These are phyloP conservation scores for Microvelia longipes DNA, from an alignment of 1,140 invertebrate genomes.

Conservation along the genomic window DNA sequence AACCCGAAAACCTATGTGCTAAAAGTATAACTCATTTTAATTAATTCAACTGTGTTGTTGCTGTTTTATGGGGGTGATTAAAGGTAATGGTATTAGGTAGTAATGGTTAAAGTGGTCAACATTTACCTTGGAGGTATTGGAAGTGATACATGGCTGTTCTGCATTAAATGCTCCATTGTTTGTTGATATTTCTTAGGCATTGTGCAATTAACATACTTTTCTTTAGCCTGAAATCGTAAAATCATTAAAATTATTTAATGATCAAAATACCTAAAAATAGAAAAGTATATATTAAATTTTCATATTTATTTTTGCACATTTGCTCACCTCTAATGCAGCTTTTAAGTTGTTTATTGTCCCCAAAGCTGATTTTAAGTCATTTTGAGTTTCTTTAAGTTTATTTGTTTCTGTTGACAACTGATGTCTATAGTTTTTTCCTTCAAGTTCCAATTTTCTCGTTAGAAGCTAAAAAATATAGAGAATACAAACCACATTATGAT, in stretches of 20 bases:
- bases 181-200: not conserved
- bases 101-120: too few species aligned
- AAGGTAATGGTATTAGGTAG: too few species aligned
- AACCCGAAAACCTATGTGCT: too few species aligned
- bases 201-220: not conserved
- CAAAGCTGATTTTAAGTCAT: constrained; percentile 43
- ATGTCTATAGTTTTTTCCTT: constrained; percentile 53
- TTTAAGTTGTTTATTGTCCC: constrained; percentile 41
- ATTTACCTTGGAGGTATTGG: constrained; percentile 3
- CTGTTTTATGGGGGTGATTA: too few species aligned
- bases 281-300: not conserved
- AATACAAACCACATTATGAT: too few species aligned
- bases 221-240: constrained; percentile 2
- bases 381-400: constrained; percentile 51
- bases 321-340: constrained; percentile 35
- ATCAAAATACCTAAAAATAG: not conserved
- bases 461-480: constrained; percentile 31
- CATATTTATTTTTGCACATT: not conserved
- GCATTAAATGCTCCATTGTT: not conserved
- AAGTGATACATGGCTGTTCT: not conserved
- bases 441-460: constrained; percentile 46
- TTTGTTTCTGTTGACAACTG: constrained; percentile 47
- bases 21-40: too few species aligned
- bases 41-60: too few species aligned
- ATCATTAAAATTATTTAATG: not conserved